phyloP scores from a whole-genome alignment of 1,140 invertebrate genomes.

The Drosophila bocqueti region DNA sequence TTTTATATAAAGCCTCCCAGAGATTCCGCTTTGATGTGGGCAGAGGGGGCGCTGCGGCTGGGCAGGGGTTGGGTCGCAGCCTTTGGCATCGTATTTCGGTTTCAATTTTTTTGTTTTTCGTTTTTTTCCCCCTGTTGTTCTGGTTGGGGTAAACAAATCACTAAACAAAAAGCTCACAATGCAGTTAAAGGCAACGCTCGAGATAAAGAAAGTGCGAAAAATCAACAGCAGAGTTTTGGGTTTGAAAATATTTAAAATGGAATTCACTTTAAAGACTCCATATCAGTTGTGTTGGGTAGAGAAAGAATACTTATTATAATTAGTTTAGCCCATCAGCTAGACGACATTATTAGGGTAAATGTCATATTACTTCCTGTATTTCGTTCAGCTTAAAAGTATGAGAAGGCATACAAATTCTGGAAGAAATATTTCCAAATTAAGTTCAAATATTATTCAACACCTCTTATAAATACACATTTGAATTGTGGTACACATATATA shows the following conservation, averaged over 20 bases:
- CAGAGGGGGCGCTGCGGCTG: background rate
- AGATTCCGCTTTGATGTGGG: conserved; percentile 59
- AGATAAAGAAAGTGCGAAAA: conserved; percentile 55
- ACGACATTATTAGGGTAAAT: too few relatives aligned
- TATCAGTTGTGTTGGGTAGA: background rate
- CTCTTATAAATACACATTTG: background rate
- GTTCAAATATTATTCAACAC: background rate
- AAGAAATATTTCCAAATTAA: too few relatives aligned
- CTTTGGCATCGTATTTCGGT: conserved; percentile 77
- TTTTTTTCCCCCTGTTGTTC: conserved; percentile 10
- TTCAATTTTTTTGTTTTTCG: conserved; percentile 54
- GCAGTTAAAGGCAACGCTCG: conserved; percentile 64
- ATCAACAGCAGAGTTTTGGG: conserved; percentile 28
- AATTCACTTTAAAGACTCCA: background rate
- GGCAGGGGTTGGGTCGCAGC: conserved; percentile 54
- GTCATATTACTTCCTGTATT: too few relatives aligned
- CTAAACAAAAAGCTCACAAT: conserved; percentile 79
- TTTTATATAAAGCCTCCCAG: conserved; percentile 80
- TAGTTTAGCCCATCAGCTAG: too few relatives aligned
- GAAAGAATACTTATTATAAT: too few relatives aligned
- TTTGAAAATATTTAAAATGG: background rate
- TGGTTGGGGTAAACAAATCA: conserved; percentile 72
- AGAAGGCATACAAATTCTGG: too few relatives aligned
- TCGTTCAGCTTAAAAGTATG: too few relatives aligned
- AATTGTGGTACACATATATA: background rate